These are phyloP conservation scores for Stenodema calcarata DNA, from an alignment of 2,888 invertebrate genomes.

Conservation along the genomic window DNA sequence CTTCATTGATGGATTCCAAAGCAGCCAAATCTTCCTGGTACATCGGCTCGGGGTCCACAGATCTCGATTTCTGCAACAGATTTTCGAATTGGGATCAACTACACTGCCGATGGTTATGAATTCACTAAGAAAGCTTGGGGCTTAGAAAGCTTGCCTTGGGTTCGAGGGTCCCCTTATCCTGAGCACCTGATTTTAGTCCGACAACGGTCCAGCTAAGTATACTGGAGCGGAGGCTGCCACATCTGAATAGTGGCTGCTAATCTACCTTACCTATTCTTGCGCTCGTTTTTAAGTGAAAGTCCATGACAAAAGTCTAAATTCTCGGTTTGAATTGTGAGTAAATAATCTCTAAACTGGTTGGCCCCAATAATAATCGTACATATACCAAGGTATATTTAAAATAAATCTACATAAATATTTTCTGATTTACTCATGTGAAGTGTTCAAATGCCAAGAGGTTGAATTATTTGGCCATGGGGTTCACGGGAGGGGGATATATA, in stretches of 20 bases:
- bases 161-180: background rate
- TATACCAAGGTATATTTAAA: no score
- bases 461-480: no score
- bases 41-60: constrained; percentile 68
- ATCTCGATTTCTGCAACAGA: constrained; percentile 7
- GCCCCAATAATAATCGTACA: no score
- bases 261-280: background rate
- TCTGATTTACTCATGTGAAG: no score
- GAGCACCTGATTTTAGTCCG: background rate
- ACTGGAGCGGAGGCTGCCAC: background rate
- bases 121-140: background rate
- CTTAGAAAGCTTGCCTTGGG: background rate
- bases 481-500: no score
- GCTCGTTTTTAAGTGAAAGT: background rate
- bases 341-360: no score
- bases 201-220: background rate
- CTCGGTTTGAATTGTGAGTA: background rate
- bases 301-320: background rate
- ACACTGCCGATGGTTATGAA: background rate
- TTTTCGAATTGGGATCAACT: background rate
- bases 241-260: background rate
- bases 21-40: constrained; percentile 84
- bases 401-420: no score
- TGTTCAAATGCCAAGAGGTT: no score
- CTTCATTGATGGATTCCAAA: constrained; percentile 76